Conservation (phyloP, 2,113 vertebrate species). For the Tichodroma muraria region DNA sequence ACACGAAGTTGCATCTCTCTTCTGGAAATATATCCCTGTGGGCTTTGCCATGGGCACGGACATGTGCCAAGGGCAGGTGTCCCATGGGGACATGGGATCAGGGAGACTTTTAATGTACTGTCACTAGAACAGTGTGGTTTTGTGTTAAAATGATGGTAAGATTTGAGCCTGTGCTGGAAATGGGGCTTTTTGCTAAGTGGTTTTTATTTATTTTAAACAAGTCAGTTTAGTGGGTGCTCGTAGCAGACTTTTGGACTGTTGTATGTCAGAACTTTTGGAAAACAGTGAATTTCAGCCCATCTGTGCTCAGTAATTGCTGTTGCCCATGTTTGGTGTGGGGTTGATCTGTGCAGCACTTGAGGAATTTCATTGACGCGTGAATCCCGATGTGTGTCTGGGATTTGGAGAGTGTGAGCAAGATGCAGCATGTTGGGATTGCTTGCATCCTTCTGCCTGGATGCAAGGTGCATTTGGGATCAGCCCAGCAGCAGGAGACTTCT, state of each 20-base stretch:
- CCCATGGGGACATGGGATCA: background rate
- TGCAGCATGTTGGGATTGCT: fast-evolving
- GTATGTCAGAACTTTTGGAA: background rate
- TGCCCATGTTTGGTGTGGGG: background rate
- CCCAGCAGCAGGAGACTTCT: background rate
- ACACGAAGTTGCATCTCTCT: background rate
- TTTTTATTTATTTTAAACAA: background rate
- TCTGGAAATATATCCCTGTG: background rate
- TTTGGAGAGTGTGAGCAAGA: background rate
- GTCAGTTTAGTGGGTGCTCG: background rate
- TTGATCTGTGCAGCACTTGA: background rate
- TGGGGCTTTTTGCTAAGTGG: background rate
- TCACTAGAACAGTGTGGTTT: background rate
- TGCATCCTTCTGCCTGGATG: background rate
- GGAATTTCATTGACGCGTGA: fast-evolving
- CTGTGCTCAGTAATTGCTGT: background rate
- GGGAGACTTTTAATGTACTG: background rate
- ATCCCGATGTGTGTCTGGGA: background rate
- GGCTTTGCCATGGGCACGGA: fast-evolving
- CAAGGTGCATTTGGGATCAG: background rate
- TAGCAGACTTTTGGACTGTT: background rate
- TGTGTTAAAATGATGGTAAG: background rate
- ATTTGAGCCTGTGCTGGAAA: background rate
- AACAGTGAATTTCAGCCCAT: fast-evolving
- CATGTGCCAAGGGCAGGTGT: background rate